Base-by-base conservation (phyloP, 1,140 invertebrate genomes). In the Tetramorium alpestre region DNA sequence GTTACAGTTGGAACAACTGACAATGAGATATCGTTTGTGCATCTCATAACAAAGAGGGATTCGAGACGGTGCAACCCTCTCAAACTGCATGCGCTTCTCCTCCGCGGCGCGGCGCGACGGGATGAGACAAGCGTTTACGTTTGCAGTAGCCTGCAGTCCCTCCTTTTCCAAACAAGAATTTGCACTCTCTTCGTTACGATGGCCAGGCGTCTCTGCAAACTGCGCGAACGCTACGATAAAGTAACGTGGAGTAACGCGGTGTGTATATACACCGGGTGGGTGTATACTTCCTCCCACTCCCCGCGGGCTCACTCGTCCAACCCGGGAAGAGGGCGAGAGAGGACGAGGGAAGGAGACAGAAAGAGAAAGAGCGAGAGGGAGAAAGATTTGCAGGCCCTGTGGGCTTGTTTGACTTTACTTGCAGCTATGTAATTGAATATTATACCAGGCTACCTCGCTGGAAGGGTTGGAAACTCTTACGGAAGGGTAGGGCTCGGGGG, bases 371-470 rank as follows among this genome's bases (percentile, higher is more conserved):
- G 60, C 8, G 33, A 28, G 75, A 60, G 38, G 47, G 73, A 60
- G 81, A 90, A 88, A 90, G 89, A 90, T 90, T 90, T 90, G 89
- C 89, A 90, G 89, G 77, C 86, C 89, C 91, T 58, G 88, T 88
- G 89, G 90, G 89, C 89, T 93, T 93, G 92, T 93, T 93, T 93
- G 92, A 93, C 92, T 93, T 93, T 92, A 92, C 92, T 93, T 91
- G 92, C 91, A 93, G 92, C 92, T 93, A 92, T 93, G 91, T 93
- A 93, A 93, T 93, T 93, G 92, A 93, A 93, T 93, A 93, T 93
- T 93, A 93, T 93, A 93, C 92, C 92, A 92, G 91, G 88, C 89
- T 85, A 87, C 88, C 81, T 85, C 77, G 91, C 87, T 87, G 84
- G 87, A 93, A 93, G 92, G 92, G 91, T 93, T 93, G 91, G 92